phyloP scores from a whole-genome alignment of 2,113 vertebrate species.

The Catagonus wagneri region DNA sequence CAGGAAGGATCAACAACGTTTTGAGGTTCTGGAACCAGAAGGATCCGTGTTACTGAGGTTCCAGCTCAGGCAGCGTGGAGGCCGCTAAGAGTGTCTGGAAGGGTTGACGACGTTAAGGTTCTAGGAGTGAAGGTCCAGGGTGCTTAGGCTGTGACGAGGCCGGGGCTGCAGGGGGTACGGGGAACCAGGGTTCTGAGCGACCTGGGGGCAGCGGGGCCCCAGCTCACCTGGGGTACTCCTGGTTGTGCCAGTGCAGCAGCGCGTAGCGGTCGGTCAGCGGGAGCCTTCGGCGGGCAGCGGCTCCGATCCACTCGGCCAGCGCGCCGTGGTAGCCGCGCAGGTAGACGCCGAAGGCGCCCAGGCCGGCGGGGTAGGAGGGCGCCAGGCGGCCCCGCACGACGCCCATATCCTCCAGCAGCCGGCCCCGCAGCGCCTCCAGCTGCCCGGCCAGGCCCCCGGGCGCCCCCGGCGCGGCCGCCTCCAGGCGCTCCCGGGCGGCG shows the following conservation, averaged over 20 bases:
- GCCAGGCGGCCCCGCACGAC: conserved; percentile 90
- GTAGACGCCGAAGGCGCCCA: conserved; percentile 91
- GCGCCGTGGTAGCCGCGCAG: conserved; percentile 93
- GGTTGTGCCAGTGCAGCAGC: conserved; percentile 94
- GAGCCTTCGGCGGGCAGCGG: conserved; percentile 86
- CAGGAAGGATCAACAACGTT: no score
- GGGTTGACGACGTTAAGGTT: no score
- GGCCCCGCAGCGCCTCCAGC: conserved; percentile 87
- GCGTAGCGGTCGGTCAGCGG: conserved; percentile 91
- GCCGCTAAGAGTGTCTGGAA: neutral
- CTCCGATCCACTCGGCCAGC: conserved; percentile 86
- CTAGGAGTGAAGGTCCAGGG: neutral
- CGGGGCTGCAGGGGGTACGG: neutral
- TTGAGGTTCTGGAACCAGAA: neutral
- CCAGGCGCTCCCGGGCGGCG: conserved; percentile 87
- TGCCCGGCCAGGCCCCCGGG: conserved; percentile 79
- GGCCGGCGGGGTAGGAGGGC: conserved; percentile 90
- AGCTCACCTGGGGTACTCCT: conserved; percentile 92
- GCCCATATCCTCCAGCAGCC: conserved; percentile 90
- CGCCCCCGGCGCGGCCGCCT: conserved; percentile 81
- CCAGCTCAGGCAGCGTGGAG: neutral
- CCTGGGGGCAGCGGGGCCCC: neutral
- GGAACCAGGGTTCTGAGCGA: neutral
- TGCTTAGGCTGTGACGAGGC: neutral
- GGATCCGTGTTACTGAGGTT: neutral